phyloP scores from a whole-genome alignment of 1,140 invertebrate species.

The Lepidostoma basale region DNA sequence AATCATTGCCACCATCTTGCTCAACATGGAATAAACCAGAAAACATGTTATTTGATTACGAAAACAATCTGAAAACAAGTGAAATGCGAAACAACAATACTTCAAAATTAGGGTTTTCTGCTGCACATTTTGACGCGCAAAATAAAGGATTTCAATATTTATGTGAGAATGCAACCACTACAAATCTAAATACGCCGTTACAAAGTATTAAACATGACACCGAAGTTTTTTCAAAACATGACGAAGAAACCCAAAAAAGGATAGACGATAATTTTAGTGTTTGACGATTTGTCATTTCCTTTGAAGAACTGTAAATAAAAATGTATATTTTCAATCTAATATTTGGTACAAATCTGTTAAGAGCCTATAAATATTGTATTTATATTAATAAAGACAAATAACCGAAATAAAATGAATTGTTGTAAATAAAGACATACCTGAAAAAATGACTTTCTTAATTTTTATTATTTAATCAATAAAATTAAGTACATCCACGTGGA shows the following conservation, averaged over 20 bases:
- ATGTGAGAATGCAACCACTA: background rate
- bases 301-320: too few relatives aligned
- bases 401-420: too few relatives aligned
- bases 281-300: too few relatives aligned
- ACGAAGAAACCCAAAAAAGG: background rate
- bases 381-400: too few relatives aligned
- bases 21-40: slow-evolving; percentile 6
- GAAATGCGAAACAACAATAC: background rate
- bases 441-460: too few relatives aligned
- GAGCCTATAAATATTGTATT: too few relatives aligned
- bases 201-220: slow-evolving; percentile 3
- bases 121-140: background rate
- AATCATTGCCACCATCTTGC: background rate
- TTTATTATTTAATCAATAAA: too few relatives aligned
- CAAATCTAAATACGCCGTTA: background rate
- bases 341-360: too few relatives aligned
- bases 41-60: background rate
- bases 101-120: background rate
- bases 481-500: too few relatives aligned
- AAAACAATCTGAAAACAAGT: background rate
- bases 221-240: background rate
- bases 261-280: slow-evolving; percentile 33
- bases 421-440: too few relatives aligned
- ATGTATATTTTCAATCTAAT: too few relatives aligned
- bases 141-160: background rate